Evolutionary conservation across 2,888 invertebrate species (phyloP).

Genomic region (Drosophila meridiana): DNA sequence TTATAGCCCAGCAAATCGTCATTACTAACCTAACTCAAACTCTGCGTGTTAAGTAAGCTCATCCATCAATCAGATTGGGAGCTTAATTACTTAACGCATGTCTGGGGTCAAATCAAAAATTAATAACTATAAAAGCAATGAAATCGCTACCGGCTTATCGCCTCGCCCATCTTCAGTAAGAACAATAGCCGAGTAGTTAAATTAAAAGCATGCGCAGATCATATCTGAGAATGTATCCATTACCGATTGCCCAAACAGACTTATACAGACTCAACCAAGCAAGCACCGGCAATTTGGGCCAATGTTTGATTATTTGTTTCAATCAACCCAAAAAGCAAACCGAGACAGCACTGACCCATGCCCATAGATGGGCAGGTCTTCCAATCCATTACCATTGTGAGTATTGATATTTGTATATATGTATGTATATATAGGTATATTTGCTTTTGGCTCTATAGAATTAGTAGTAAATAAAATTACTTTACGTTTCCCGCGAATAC

Average conservation of each 20-base stretch:
- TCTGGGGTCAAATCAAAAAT: slow-evolving; percentile 47
- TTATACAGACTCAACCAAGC: slow-evolving; percentile 20
- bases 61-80: slow-evolving; percentile 37
- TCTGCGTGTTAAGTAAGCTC: neutral
- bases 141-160: slow-evolving; percentile 45
- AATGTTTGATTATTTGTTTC: slow-evolving; percentile 39
- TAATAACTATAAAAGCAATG: slow-evolving; percentile 46
- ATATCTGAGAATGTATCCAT: slow-evolving; percentile 32
- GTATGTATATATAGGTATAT: neutral
- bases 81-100: slow-evolving; percentile 50
- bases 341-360: slow-evolving; percentile 16
- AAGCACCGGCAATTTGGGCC: slow-evolving; percentile 30
- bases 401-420: neutral
- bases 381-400: slow-evolving; percentile 5
- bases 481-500: slow-evolving; percentile 86
- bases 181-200: slow-evolving; percentile 24
- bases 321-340: slow-evolving; percentile 13
- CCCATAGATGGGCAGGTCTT: slow-evolving; percentile 27
- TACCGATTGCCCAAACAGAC: slow-evolving; percentile 32
- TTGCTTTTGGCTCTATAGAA: slow-evolving; percentile 56
- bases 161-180: slow-evolving; percentile 20
- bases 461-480: slow-evolving; percentile 84
- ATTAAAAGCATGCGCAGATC: slow-evolving; percentile 23
- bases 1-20: neutral
- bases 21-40: slow-evolving; percentile 40